Percentiles rank a stretch among this genome's conserved stretches.
phyloP scores from a whole-genome alignment of 2,797 vertebrate genomes.

The Poecilia picta region DNA sequence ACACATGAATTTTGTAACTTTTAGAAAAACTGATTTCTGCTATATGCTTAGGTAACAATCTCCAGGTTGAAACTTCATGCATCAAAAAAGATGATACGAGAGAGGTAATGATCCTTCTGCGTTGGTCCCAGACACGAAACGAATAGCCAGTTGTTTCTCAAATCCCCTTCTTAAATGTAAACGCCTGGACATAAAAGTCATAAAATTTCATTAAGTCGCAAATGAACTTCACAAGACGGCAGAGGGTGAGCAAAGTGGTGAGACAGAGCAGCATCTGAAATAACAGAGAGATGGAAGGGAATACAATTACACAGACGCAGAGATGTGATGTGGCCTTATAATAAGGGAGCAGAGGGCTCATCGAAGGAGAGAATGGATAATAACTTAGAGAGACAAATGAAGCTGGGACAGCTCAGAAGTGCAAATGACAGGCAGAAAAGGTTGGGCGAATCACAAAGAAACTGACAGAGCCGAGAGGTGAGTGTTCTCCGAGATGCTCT shows the following conservation, averaged over 20 bases:
- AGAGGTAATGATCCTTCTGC: not conserved
- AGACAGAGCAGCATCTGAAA: not conserved
- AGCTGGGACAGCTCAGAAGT: slow-evolving; percentile 8
- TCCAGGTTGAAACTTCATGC: not conserved
- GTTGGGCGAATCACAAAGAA: slow-evolving; percentile 29
- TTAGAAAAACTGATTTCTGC: not conserved
- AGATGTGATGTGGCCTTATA: slow-evolving; percentile 32
- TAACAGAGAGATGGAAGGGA: slow-evolving; percentile 23
- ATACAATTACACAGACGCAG: slow-evolving; percentile 24
- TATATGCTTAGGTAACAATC: not conserved
- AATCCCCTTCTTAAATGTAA: not conserved
- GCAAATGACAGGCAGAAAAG: slow-evolving; percentile 23
- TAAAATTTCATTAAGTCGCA: not conserved
- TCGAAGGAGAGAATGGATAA: slow-evolving; percentile 28
- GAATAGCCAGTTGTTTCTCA: not conserved
- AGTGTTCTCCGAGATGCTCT: slow-evolving; percentile 45
- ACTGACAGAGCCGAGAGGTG: slow-evolving; percentile 36
- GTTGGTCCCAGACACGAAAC: not conserved
- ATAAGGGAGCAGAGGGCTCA: slow-evolving; percentile 19
- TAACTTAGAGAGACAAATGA: slow-evolving; percentile 19
- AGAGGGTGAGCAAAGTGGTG: not conserved
- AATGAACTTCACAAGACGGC: slow-evolving; percentile 8
- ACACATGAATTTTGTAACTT: not conserved
- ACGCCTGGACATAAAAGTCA: not conserved
- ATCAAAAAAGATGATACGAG: not conserved